These are phyloP conservation scores for Cryptocheilus praepositus DNA, from an alignment of 2,888 invertebrate genomes.

Conservation along the genomic window DNA sequence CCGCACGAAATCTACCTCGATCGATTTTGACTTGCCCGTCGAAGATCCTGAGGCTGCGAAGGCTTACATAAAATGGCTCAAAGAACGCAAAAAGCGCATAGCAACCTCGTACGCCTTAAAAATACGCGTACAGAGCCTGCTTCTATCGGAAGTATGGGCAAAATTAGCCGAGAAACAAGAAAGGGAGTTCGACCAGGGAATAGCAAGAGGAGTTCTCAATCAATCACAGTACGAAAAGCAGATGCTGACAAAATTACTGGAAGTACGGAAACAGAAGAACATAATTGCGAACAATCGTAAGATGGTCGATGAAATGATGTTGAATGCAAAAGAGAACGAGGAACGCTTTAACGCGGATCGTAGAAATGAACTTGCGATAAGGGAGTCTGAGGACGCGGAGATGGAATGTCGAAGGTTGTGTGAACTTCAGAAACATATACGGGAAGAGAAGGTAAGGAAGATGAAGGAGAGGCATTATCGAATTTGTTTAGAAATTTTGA, in stretches of 20 bases:
- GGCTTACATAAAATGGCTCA: conserved; percentile 75
- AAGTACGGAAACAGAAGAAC: conserved; percentile 79
- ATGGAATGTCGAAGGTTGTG: conserved; percentile 52
- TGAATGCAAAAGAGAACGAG: conserved; percentile 74
- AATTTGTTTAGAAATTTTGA: conserved; percentile 77
- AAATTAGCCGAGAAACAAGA: conserved; percentile 77
- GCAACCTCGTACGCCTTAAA: conserved; percentile 76
- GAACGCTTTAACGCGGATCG: conserved; percentile 76
- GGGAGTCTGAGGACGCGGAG: conserved; percentile 50
- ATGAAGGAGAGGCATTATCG: conserved; percentile 65
- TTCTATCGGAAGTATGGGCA: conserved; percentile 77
- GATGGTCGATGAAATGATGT: conserved; percentile 76
- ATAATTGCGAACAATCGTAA: conserved; percentile 77
- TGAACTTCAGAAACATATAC: conserved; percentile 77
- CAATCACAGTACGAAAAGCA: conserved; percentile 82
- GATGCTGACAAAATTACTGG: conserved; percentile 80
- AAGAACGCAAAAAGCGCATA: conserved; percentile 74
- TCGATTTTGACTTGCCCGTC: not conserved
- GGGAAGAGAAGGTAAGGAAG: conserved; percentile 70
- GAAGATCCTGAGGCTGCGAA: conserved; percentile 39
- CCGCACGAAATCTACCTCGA: no score
- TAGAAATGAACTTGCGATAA: conserved; percentile 56
- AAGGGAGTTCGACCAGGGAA: conserved; percentile 75
- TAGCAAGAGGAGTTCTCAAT: conserved; percentile 78
- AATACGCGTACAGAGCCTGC: conserved; percentile 75